Base-by-base conservation (phyloP, 2,888 invertebrate genomes). In the Alloscopus bannaensis region DNA sequence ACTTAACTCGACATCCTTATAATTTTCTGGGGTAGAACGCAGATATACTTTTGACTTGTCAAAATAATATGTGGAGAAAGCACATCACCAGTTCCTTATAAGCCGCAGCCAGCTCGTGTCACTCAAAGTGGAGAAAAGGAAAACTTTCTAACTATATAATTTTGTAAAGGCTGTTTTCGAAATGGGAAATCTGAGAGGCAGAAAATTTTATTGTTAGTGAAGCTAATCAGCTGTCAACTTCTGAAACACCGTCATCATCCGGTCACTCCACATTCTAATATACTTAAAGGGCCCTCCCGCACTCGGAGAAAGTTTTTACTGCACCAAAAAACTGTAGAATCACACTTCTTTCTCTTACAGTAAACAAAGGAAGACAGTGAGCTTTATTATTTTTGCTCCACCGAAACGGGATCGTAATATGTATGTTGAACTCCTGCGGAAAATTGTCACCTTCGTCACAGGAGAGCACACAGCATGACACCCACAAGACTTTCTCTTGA, bases 381-480 rank as follows among this genome's bases (percentile, higher is more conserved):
- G 13, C 13, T 36, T 36, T 36, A 36, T 36, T 36, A 36, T 36
- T 13, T 47, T 47, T n/a, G 8, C 47, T 50, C n/a, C 50, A 50
- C n/a, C 11, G 20, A 50, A 42, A 42, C n/a, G 36, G 50, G n/a
- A 50, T 13, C 22, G 28, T 28, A 57, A 3, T n/a, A 26, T 13
- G 28, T 36, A 36, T 36, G 8, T n/a, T 0, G 18, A 36, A 40
- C 68, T 26, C n/a, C 36, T n/a, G 11, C 20, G 50, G n/a, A 36
- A 42, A 57, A 57, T 70, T 70, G 70, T 70, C 70, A 70, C 70
- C 70, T 70, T 70, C 70, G n/a, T n/a, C n/a, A n/a, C n/a, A 70
- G 59, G 57, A 69, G 50, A 60, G 70, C 40, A 47, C 45, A 62
- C 72, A 60, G 50, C 50, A 20, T 50, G 50, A 50, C 22, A 50